Base-by-base conservation (phyloP, 2,113 vertebrate species). In the Empidonax alnorum region DNA sequence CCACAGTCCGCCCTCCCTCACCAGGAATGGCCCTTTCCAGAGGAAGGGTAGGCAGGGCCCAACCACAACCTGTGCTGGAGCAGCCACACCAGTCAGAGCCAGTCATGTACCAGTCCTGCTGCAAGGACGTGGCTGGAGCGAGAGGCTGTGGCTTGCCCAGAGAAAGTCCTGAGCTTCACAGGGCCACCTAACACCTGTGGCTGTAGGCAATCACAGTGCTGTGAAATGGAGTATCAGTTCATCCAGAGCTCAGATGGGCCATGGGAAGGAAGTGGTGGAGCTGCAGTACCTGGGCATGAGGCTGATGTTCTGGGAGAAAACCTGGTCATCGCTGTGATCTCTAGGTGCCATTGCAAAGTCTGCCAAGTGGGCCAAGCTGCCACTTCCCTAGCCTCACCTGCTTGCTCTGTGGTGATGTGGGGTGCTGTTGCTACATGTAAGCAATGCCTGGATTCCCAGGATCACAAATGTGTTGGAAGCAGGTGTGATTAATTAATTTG, bases 91-190 rank as follows among this genome's bases (percentile, higher is more conserved):
- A 9, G 27, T 11, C 86, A 25, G 50, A 19, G 13, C 20, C 21
- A 22, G 50, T 19, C 3, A 24, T 8, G 35, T 17, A 53, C 17
- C 30, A 5, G 33, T 20, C 10, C 22, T 35, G 63, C 83, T 53
- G 41, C 37, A 5, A 12, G 76, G 30, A 6, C 3, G 1, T 3
- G 62, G 31, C 5, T 9, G n/a, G 23, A 17, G 16, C 2, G 31
- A 33, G 55, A n/a, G 37, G 37, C 14, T 10, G 23, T 3, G 66
- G 13, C 50, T 66, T 17, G 23, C 25, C 28, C 4, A 6, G 24
- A 53, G 39, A 22, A 10, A 8, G 0, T 1, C 7, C 63, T 3
- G 31, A 25, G 5, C 4, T 6, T 37, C 3, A 0, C 18, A 8
- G 21, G 24, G 18, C 22, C 42, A 37, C 7, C 20, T 35, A 22